A percentile compares a stretch with the other conserved stretches of the same genome.
phyloP scores from a whole-genome alignment of 2,797 vertebrate genomes.

The Arremon brunneinucha region DNA sequence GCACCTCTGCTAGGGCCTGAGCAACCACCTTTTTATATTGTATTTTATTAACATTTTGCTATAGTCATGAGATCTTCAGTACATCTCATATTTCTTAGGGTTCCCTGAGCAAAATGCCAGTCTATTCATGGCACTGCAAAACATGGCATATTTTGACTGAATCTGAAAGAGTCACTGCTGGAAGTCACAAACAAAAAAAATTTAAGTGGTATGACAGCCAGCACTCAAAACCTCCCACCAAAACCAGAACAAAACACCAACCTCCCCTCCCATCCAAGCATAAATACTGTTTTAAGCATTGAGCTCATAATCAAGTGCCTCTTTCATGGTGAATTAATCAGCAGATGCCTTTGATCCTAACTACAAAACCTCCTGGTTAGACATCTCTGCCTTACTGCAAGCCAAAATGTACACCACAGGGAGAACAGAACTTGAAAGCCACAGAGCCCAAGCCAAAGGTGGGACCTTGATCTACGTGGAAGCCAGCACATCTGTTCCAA shows the following conservation, averaged over 20 bases:
- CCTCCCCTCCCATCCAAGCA: neutral
- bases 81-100: neutral
- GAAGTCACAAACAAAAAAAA: neutral
- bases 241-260: neutral
- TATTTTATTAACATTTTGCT: neutral
- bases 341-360: neutral
- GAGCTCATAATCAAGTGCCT: neutral
- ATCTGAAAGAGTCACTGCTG: neutral
- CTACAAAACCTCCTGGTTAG: neutral
- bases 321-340: neutral
- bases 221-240: accelerated
- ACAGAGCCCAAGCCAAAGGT: neutral
- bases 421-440: neutral
- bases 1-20: neutral
- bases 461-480: neutral
- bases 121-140: neutral
- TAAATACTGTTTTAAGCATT: neutral
- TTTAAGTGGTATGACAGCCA: neutral
- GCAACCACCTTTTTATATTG: neutral
- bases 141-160: neutral
- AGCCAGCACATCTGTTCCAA: neutral
- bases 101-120: neutral
- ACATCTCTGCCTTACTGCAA: neutral
- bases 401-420: neutral
- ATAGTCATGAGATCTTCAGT: neutral